phyloP scores from a whole-genome alignment of 2,888 invertebrate species.

The Selenia dentaria region DNA sequence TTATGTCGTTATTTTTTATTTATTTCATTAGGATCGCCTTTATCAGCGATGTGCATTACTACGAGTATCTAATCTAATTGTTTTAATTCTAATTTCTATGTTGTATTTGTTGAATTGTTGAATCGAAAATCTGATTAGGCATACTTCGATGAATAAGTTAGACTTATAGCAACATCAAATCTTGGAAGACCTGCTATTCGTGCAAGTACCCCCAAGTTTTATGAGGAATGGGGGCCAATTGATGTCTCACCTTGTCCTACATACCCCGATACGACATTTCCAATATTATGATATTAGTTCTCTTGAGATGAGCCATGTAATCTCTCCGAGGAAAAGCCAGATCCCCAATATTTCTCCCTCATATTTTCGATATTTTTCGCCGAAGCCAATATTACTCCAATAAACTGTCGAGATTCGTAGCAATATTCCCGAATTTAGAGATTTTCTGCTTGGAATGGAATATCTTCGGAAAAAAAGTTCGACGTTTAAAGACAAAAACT shows the following conservation, averaged over 20 bases:
- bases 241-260: constrained; percentile 6
- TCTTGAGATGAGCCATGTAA: constrained; percentile 32
- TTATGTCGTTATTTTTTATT: constrained; percentile 11
- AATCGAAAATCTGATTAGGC: too few species aligned
- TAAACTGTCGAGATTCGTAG: constrained; percentile 32
- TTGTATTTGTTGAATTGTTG: too few species aligned
- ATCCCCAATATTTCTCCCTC: constrained; percentile 34
- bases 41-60: too few species aligned
- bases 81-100: too few species aligned
- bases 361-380: constrained; percentile 44
- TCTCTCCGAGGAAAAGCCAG: constrained; percentile 34
- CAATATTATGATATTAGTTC: constrained; percentile 42
- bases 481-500: background rate
- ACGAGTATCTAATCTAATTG: too few species aligned
- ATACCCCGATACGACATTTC: constrained; percentile 18
- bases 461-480: background rate
- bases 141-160: too few species aligned
- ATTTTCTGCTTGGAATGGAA: constrained; percentile 15
- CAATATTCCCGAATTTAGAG: constrained; percentile 39
- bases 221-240: constrained; percentile 4
- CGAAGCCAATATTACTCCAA: constrained; percentile 42
- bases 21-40: constrained; percentile 12
- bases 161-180: too few species aligned
- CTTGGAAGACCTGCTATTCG: background rate
- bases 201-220: constrained; percentile 1